These are phyloP conservation scores for Sinocyclocheilus anophthalmus DNA, from an alignment of 2,113 vertebrate species.

Conservation along the genomic window DNA sequence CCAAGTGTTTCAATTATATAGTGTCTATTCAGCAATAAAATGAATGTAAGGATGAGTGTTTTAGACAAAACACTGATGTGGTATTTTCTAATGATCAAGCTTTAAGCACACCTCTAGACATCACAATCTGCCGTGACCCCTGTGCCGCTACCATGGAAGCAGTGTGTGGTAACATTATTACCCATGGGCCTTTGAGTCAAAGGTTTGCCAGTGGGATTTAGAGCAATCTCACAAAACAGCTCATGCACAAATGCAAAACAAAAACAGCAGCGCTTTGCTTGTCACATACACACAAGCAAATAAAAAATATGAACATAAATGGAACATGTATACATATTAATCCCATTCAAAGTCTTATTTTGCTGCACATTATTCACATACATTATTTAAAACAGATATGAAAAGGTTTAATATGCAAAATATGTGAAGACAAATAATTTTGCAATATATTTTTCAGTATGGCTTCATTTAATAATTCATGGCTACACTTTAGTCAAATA, in stretches of 20 bases:
- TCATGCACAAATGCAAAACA: constrained; percentile 22
- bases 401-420: not conserved
- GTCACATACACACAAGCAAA: not conserved
- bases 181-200: constrained; percentile 49
- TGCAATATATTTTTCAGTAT: not conserved
- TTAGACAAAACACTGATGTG: constrained; percentile 7
- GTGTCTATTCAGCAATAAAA: not conserved
- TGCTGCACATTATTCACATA: not conserved
- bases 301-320: constrained; percentile 9
- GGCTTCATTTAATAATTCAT: not conserved
- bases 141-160: constrained; percentile 51
- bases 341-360: not conserved
- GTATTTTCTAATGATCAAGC: constrained; percentile 11
- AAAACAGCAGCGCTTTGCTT: not conserved
- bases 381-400: not conserved
- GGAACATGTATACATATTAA: not conserved
- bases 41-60: not conserved
- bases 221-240: constrained; percentile 21
- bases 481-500: not conserved
- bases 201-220: constrained; percentile 40
- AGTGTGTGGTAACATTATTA: constrained; percentile 49
- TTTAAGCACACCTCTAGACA: constrained; percentile 29
- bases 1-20: not conserved
- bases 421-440: not conserved
- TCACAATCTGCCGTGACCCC: constrained; percentile 29